Base-by-base conservation (phyloP, 2,113 vertebrate species). In the Clinocottus analis region DNA sequence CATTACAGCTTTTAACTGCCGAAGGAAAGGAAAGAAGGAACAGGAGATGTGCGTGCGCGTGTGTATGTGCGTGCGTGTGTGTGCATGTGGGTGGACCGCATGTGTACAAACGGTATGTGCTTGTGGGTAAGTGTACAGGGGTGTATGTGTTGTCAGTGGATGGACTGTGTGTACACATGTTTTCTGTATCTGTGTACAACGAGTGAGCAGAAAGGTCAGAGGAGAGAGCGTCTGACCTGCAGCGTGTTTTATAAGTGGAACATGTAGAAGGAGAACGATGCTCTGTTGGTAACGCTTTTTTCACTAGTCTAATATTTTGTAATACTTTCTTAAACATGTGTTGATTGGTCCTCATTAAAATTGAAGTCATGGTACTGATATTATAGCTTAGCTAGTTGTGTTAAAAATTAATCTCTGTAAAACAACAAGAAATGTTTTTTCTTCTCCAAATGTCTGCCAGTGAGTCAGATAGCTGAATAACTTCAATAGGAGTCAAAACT, bases 1-100 rank as follows among this genome's bases (percentile, higher is more conserved):
- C 73, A 84, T 90, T 79, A 79, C 55, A 29, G 75, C 75, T 79
- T 65, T 80, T 76, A 82, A 82, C 45, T 87, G 59, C 71, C 14
- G 49, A 58, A 39, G 60, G 61, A 67, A 14, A 82, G 51, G 55
- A 71, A 41, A 72, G 47, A 63, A 79, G 66, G 69, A 58, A 43
- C 51, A 16, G 45, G 13, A 69, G 56, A n/a, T 37, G 43, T 19
- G 5, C 21, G 49, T 51, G 49, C 23, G 49, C 11, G 49, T 23
- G 49, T 51, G 49, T 55, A n/a, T 55, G 49, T n/a, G 49, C 23
- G 49, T 10, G 71, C 33, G 21, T 14, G 29, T 35, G 41, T 66
- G 47, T 64, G 23, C 72, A n/a, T n/a, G n/a, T n/a, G n/a, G n/a
- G n/a, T n/a, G n/a, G n/a, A n/a, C n/a, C n/a, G n/a, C n/a, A n/a